Conservation (phyloP, 2,797 vertebrate genomes). For the Emys orbicularis region DNA sequence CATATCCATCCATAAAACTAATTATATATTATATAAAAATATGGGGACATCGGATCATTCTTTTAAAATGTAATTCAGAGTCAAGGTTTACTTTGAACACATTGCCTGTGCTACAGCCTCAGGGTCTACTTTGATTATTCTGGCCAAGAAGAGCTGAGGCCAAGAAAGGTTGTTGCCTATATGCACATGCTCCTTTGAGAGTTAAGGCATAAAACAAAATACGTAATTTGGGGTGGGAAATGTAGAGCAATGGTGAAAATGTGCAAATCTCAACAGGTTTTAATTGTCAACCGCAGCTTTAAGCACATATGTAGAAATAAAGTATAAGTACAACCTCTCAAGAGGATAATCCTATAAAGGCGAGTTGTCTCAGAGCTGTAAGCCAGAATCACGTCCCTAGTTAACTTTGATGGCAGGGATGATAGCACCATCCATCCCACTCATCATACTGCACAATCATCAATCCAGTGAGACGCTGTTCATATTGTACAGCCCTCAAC, state of each 20-base stretch:
- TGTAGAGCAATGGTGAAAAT: not conserved
- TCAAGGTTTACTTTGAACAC: not conserved
- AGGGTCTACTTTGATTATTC: not conserved
- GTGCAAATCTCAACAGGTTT: not conserved
- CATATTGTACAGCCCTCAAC: not conserved
- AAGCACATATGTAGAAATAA: not conserved
- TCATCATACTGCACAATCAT: not conserved
- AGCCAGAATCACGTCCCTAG: constrained; percentile 18
- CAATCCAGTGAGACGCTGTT: not conserved
- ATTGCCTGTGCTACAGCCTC: not conserved
- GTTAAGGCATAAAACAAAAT: not conserved
- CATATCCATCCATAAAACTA: not conserved
- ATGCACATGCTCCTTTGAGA: not conserved
- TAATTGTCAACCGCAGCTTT: not conserved
- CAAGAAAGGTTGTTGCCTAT: not conserved
- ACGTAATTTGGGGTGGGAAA: not conserved
- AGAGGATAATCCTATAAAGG: not conserved
- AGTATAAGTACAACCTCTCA: not conserved
- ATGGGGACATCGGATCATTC: not conserved
- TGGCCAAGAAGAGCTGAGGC: not conserved
- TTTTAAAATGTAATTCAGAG: constrained; percentile 31
- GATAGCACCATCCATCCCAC: not conserved
- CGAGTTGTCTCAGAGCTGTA: not conserved
- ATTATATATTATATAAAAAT: not conserved
- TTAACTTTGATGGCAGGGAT: not conserved